phyloP scores from a whole-genome alignment of 2,113 vertebrate genomes.

The Eublepharis macularius region DNA sequence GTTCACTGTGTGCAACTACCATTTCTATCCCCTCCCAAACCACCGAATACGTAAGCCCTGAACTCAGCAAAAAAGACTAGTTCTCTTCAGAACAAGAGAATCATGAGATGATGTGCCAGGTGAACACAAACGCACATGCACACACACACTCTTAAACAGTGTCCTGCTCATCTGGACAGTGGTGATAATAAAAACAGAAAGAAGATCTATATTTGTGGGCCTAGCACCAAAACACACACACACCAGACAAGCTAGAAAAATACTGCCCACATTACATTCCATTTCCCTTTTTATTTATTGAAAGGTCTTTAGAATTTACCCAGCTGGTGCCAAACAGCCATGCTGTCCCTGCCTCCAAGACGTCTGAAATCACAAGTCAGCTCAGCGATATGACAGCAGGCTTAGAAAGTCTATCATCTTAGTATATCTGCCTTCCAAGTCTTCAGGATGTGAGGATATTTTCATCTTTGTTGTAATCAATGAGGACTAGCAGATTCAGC shows the following conservation, averaged over 20 bases:
- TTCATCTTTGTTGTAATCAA: background rate
- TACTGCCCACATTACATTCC: background rate
- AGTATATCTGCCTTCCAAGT: background rate
- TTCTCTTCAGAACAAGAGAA: background rate
- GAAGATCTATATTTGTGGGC: background rate
- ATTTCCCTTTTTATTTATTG: background rate
- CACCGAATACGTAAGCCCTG: background rate
- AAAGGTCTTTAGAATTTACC: background rate
- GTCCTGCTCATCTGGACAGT: background rate
- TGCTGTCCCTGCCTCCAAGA: background rate
- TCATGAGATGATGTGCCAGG: background rate
- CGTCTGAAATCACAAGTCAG: background rate
- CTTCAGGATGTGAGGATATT: background rate
- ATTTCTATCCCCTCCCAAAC: background rate
- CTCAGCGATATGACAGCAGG: background rate
- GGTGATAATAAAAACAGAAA: background rate
- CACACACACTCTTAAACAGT: too few species aligned
- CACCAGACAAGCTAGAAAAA: background rate
- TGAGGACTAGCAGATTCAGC: background rate
- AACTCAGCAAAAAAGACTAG: background rate
- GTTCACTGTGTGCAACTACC: background rate
- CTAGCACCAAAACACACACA: background rate
- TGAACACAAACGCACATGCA: too few species aligned
- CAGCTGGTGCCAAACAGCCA: background rate
- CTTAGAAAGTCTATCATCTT: background rate